Conservation (phyloP, 2,888 invertebrate genomes). For the Agrotis ipsilon region DNA sequence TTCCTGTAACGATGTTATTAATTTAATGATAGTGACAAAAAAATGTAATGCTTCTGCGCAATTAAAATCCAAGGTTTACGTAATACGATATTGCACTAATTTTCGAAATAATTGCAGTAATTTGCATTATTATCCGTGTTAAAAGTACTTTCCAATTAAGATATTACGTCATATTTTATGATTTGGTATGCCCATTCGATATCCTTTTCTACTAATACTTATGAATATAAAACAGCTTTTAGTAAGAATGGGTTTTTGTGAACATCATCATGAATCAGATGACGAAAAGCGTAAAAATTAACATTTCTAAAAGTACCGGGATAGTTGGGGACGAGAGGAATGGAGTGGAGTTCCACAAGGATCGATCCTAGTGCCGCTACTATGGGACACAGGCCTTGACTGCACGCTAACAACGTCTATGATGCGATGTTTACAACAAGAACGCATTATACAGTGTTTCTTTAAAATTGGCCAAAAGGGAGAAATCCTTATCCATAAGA, state of each 20-base stretch:
- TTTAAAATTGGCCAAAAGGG: too few species aligned
- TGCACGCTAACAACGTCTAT: too few species aligned
- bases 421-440: too few species aligned
- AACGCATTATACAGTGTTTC: too few species aligned
- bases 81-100: conserved; percentile 1
- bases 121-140: conserved; percentile 20
- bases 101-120: neutral
- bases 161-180: neutral
- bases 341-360: neutral
- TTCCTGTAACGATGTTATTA: neutral
- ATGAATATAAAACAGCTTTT: neutral
- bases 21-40: conserved; percentile 1
- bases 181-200: neutral
- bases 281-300: neutral
- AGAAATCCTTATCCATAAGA: too few species aligned
- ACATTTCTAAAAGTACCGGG: too few species aligned
- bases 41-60: conserved; percentile 6
- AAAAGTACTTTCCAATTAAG: conserved; percentile 1
- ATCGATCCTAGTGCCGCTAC: neutral
- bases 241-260: neutral
- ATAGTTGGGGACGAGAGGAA: neutral
- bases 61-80: conserved; percentile 11
- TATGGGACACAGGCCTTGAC: neutral
- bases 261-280: neutral
- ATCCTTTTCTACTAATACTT: neutral